Evolutionary conservation across 2,888 invertebrate genomes (phyloP).

Genomic region (Meghimatium bilineatum): DNA sequence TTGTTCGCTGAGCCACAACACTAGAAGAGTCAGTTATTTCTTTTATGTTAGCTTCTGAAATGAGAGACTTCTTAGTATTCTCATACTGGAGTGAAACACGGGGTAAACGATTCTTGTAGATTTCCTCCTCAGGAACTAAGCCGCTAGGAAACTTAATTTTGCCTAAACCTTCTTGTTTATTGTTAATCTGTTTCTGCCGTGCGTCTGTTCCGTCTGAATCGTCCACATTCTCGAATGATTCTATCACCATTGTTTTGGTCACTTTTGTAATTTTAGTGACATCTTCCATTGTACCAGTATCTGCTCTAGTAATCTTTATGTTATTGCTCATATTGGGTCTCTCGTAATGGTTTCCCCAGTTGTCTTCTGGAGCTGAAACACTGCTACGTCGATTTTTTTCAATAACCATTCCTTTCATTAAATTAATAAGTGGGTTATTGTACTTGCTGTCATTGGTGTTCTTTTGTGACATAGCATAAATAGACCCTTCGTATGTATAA

Average conservation of each 20-base stretch:
- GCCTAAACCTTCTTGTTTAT: not conserved
- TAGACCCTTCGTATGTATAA: constrained; percentile 50
- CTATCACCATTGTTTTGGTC: constrained; percentile 33
- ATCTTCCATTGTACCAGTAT: not conserved
- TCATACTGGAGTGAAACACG: not conserved
- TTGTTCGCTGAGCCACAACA: not conserved
- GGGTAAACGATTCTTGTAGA: not conserved
- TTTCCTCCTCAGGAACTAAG: constrained; percentile 15
- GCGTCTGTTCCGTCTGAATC: not conserved
- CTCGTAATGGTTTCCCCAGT: not conserved
- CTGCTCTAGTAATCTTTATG: not conserved
- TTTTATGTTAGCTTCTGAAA: not conserved
- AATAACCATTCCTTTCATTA: constrained; percentile 55
- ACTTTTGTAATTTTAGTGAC: constrained; percentile 23
- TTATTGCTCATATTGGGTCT: not conserved
- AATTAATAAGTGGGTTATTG: constrained; percentile 53
- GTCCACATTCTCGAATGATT: constrained; percentile 16
- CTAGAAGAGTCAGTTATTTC: not conserved
- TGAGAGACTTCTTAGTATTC: not conserved
- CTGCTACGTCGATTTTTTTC: constrained; percentile 44
- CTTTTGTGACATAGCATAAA: constrained; percentile 47
- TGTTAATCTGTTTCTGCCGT: not conserved
- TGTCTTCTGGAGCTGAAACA: not conserved
- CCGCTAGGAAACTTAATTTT: constrained; percentile 26
- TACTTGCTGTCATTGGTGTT: constrained; percentile 20